Base-by-base conservation (phyloP, 2,888 invertebrate genomes). In the Matsumyia berberina region DNA sequence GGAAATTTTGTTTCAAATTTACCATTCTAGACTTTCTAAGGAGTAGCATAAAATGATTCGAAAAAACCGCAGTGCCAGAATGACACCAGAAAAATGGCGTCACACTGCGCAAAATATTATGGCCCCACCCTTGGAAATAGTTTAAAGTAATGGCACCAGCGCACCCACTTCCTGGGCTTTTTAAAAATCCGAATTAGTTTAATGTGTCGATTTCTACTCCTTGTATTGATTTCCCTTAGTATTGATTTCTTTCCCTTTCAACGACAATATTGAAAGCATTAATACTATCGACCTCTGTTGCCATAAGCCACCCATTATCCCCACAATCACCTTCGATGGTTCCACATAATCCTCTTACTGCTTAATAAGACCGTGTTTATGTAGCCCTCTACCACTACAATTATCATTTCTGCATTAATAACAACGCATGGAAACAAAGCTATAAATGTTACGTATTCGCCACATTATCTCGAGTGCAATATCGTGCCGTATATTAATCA, bases 361-460 rank as follows among this genome's bases (percentile, higher is more conserved):
- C 8, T 15, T 35, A 33, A 37, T 64, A 24, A 44, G 55, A 33
- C 62, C 51, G 37, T 62, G 62, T 62, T 64, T 66, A 55, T 73
- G 9, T 12, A 6, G 8, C 51, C 39, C 24, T 3, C 29, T 24
- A n/a, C 44, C 19, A 33, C 11, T 31, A 17, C n/a, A 24, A 46
- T 8, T 15, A 37, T 49, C 49, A 37, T 35, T 44, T 49, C 44
- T 29, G 55, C 46, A 55, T 51, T 35, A 72, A 58, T 31, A 55
- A 49, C n/a, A 64, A 12, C 15, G n/a, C 24, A 31, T 29, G 6
- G 31, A 49, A 17, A 64, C 3, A 39, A 72, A 53, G 44, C 42
- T 12, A 49, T 66, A 35, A 15, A 55, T 39, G 31, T 76, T 74
- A 39, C 46, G 64, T 55, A 64, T 60, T 64, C 64, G 53, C 51